phyloP scores from a whole-genome alignment of 2,888 invertebrate species.

The Panorpa germanica region DNA sequence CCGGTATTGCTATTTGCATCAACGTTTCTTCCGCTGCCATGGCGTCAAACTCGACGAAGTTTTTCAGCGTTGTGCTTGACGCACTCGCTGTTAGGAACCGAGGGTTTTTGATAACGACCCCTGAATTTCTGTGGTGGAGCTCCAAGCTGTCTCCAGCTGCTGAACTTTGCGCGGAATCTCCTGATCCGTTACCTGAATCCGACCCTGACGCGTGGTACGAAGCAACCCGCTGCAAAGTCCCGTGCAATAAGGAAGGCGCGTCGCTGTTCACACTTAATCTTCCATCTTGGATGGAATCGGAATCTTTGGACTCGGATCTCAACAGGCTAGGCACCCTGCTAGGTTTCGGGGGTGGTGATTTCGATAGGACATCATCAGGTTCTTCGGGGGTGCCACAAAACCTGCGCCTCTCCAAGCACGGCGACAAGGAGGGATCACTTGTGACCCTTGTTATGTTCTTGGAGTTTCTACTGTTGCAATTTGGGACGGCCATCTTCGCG shows the following conservation, averaged over 20 bases:
- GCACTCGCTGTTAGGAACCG: constrained; percentile 39
- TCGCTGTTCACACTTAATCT: constrained; percentile 14
- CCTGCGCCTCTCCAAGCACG: constrained; percentile 36
- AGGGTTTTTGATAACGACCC: constrained; percentile 49
- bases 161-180: constrained; percentile 60
- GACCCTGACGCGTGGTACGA: constrained; percentile 70
- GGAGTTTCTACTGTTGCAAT: constrained; percentile 29
- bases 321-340: constrained; percentile 35
- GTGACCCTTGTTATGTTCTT: constrained; percentile 37
- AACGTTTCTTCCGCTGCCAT: constrained; percentile 42
- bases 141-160: constrained; percentile 35
- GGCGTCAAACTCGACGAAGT: constrained; percentile 41
- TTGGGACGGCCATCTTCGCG: constrained; percentile 30
- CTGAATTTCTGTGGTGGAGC: constrained; percentile 24
- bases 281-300: constrained; percentile 17
- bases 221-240: constrained; percentile 27
- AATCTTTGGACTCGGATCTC: constrained; percentile 21
- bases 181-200: constrained; percentile 78
- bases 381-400: constrained; percentile 34
- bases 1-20: constrained; percentile 29
- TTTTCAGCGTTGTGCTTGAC: constrained; percentile 46
- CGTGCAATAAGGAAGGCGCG: constrained; percentile 21
- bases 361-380: constrained; percentile 28
- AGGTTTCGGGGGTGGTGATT: constrained; percentile 39
- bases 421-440: constrained; percentile 34